Evolutionary conservation across 35 echinoderm and acorn worm species (phyloP), one percentile per base, ranked within the genome.

Genomic region (Anneissia japonica): DNA sequence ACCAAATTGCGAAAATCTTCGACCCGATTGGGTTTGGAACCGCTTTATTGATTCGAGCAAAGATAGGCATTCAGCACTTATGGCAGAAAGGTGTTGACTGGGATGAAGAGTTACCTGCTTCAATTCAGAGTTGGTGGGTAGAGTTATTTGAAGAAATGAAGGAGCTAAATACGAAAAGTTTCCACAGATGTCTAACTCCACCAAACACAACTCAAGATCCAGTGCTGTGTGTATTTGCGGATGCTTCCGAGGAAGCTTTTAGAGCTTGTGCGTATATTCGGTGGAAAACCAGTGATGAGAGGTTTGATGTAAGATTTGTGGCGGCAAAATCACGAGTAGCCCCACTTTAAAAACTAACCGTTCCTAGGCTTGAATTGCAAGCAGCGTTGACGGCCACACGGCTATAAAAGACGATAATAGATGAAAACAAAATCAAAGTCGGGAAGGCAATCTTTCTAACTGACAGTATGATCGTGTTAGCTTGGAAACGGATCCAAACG

Each of bases 181-280:
- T 82, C 51, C 33, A 39, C 0, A 82, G 92, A 90, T 77, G 87
- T 79, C 28, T 93, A 13, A 82, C 92, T 16, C 82, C 90, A 6
- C 31, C 83, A 73, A 26, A 51, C 19, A 55, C 39, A 4, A 31
- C 23, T 14, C 51, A 43, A 28, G 11, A 56, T 51, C 92, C 92
- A 4, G 77, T 86, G 31, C 33, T 93, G 0, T 93, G 87, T 35
- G 82, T 93, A 4, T 93, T 93, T 37, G 86, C 64, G 0, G 87
- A 93, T 82, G 92, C 84, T 0, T 87, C 92, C 6, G 87, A 93
- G 77, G 30, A 77, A 17, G 92, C 92, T 4, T 93, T 93, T 85
- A 43, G 84, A n/a, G 82, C 87, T 39, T 90, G 46, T 78, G 92
- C 84, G 12, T 93, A 93, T 82, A 12, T 86, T 5, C 64, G 77